These are phyloP conservation scores for Oxyruncus cristatus DNA, from an alignment of 2,113 vertebrate genomes.

Conservation along the genomic window DNA sequence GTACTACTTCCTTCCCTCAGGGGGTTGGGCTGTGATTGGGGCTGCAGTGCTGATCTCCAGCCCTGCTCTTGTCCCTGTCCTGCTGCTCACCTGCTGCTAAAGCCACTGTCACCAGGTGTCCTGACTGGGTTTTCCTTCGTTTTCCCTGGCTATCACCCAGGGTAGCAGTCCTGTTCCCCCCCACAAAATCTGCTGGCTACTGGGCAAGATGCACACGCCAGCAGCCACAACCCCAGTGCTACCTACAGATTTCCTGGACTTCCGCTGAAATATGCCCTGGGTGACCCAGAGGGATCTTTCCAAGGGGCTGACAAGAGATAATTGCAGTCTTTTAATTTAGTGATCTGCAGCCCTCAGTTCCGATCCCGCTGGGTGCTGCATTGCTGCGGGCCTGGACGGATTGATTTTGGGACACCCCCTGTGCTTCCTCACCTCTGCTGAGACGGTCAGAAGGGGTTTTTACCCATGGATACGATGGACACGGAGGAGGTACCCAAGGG, in stretches of 20 bases:
- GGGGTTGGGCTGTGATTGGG: not conserved
- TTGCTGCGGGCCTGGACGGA: not conserved
- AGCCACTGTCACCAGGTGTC: not conserved
- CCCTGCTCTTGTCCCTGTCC: not conserved
- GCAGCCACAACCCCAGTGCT: not conserved
- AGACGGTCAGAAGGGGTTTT: not conserved
- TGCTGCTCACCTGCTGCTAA: not conserved
- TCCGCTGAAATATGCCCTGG: accelerated
- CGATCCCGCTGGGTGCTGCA: accelerated
- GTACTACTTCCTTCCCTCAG: not conserved
- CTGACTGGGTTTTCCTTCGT: accelerated
- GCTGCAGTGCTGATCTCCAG: not conserved
- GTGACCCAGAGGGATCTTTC: no score
- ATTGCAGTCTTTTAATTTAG: not conserved
- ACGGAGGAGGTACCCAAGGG: no score
- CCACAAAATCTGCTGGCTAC: not conserved
- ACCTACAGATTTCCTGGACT: not conserved
- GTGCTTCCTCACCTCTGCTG: not conserved
- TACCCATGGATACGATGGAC: accelerated
- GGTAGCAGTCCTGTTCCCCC: not conserved
- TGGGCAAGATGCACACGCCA: accelerated
- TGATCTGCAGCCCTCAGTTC: not conserved
- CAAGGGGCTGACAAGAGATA: not conserved
- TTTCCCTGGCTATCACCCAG: accelerated
- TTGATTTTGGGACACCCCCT: no score